A percentile compares a stretch with the other conserved stretches of the same genome.
Evolutionary conservation across 2,113 vertebrate species (phyloP).

Genomic region (Chelonoidis abingdonii): DNA sequence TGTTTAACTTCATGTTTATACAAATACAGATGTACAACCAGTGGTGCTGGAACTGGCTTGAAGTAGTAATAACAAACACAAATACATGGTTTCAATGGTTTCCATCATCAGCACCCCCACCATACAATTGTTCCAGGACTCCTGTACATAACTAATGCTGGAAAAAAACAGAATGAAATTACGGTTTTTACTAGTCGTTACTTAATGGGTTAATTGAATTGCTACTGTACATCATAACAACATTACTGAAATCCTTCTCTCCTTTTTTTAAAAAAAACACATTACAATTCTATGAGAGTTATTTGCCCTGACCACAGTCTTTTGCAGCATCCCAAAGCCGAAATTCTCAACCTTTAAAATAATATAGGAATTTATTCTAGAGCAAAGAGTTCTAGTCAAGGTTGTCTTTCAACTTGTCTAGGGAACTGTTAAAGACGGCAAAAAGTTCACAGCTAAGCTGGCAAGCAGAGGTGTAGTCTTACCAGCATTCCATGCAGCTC

Average conservation of each 20-base stretch:
- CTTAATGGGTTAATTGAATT: constrained; percentile 47
- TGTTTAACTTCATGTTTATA: background rate
- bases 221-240: constrained; percentile 39
- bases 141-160: background rate
- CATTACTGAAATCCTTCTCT: constrained; percentile 20
- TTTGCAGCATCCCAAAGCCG: constrained; percentile 48
- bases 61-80: background rate
- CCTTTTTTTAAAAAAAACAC: constrained; percentile 47
- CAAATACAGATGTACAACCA: background rate
- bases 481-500: constrained; percentile 42
- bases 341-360: constrained; percentile 56
- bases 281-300: constrained; percentile 31
- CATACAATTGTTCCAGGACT: background rate
- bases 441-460: constrained; percentile 56
- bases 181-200: constrained; percentile 29
- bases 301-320: constrained; percentile 37
- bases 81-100: background rate
- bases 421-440: constrained; percentile 33
- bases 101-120: background rate
- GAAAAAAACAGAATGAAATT: constrained; percentile 28
- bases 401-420: constrained; percentile 31
- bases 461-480: constrained; percentile 49
- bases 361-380: constrained; percentile 34
- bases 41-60: background rate
- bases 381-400: constrained; percentile 37